These are phyloP conservation scores for Brachyrhaphis roseni DNA, from an alignment of 2,797 vertebrate genomes.

Conservation along the genomic window DNA sequence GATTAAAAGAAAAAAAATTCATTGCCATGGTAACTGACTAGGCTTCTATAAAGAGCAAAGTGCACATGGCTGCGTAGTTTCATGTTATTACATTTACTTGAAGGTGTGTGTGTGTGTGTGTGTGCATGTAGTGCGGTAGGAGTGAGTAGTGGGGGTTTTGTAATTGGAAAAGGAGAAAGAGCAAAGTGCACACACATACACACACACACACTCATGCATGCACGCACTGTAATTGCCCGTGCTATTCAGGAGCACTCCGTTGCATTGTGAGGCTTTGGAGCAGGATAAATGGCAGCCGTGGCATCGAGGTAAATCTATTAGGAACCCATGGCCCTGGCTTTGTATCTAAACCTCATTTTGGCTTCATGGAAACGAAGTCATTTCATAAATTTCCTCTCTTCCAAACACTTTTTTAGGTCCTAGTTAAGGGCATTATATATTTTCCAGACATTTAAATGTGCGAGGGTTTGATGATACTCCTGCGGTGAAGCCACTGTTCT, in stretches of 20 bases:
- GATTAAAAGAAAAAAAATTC: slow-evolving; percentile 84
- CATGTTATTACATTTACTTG: slow-evolving; percentile 94
- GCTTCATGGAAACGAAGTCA: slow-evolving; percentile 82
- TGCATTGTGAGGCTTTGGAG: slow-evolving; percentile 95
- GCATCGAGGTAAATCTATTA: slow-evolving; percentile 96
- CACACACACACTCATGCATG: slow-evolving; percentile 51
- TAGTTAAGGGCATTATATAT: slow-evolving; percentile 83
- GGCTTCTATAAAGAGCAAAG: slow-evolving; percentile 85
- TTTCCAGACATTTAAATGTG: slow-evolving; percentile 47
- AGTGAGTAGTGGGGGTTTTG: slow-evolving; percentile 67
- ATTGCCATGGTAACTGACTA: slow-evolving; percentile 93
- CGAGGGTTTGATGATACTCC: slow-evolving; percentile 39
- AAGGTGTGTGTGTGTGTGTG: slow-evolving; percentile 78
- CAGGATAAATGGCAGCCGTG: slow-evolving; percentile 96
- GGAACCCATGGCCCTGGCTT: slow-evolving; percentile 85
- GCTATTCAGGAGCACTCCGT: slow-evolving; percentile 91
- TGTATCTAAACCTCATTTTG: slow-evolving; percentile 85
- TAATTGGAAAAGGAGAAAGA: slow-evolving; percentile 64
- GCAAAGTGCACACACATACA: slow-evolving; percentile 23
- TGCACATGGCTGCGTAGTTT: slow-evolving; percentile 89
- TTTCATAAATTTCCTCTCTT: slow-evolving; percentile 73
- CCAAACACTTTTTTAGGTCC: slow-evolving; percentile 82
- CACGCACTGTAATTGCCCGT: slow-evolving; percentile 93
- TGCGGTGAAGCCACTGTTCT: slow-evolving; percentile 46
- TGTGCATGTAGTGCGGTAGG: slow-evolving; percentile 34